Evolutionary conservation across 2,113 vertebrate genomes (phyloP).

Genomic region (Scophthalmus maximus): DNA sequence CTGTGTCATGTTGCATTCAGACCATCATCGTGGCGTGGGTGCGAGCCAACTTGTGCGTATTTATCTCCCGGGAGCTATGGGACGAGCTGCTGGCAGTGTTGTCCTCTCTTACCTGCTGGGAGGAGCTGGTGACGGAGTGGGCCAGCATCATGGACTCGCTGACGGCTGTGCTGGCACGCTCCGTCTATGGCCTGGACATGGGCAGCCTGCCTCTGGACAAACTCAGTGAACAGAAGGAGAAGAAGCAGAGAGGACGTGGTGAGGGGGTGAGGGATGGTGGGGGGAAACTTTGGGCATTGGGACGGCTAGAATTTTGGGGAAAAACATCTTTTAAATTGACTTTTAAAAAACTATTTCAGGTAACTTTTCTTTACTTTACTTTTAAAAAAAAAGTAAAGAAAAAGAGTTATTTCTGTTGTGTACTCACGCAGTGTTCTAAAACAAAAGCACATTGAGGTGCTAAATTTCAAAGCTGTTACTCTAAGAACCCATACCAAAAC

Average conservation of each 20-base stretch:
- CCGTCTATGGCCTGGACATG: constrained; percentile 95
- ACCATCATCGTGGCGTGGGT: constrained; percentile 99
- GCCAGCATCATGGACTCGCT: constrained; percentile 98
- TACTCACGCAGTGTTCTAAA: neutral
- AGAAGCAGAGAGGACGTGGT: constrained; percentile 97
- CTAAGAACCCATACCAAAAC: no score
- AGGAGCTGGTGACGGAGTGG: constrained; percentile 96
- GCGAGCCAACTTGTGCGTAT: constrained; percentile 93
- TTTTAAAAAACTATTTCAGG: no score
- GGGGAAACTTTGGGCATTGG: neutral
- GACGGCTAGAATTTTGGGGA: neutral
- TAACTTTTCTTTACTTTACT: neutral
- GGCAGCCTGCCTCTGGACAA: constrained; percentile 95
- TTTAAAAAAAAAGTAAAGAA: no score
- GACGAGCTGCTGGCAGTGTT: constrained; percentile 94
- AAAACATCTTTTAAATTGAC: neutral
- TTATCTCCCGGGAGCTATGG: constrained; percentile 97
- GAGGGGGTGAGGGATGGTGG: constrained; percentile 29
- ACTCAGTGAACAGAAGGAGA: constrained; percentile 97
- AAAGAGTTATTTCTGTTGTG: no score
- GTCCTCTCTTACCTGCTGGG: constrained; percentile 94
- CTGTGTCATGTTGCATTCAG: constrained; percentile 74
- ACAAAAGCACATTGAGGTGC: neutral
- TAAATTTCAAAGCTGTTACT: no score
- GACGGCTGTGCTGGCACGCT: constrained; percentile 92